Base-by-base conservation (phyloP, 2,888 invertebrate species). In the Erpobdella octoculata region DNA sequence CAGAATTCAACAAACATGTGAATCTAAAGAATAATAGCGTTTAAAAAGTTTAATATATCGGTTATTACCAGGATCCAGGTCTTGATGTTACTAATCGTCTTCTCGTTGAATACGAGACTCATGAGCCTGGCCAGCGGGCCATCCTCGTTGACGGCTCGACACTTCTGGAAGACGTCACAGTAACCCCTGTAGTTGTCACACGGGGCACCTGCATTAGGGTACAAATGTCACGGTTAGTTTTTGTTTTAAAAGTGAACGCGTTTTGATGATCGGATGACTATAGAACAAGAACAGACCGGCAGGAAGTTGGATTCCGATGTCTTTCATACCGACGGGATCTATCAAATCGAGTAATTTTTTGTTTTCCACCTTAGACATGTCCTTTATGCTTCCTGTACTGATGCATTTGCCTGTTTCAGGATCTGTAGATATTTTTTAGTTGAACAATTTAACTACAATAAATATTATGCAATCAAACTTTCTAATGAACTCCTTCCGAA, bases 91-190 rank as follows among this genome's bases (percentile, higher is more conserved):
- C 89, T 87, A 75, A 96, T 86, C 1, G 94, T 96, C 78, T 93
- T 89, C 76, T 89, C 89, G 84, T 93, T 93, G 78, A 97, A 89
- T 31, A 97, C 87, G 65, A 97, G 87, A 85, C 96, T 96, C 87
- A 97, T 97, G 72, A 98, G 88, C 69, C 96, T 88, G 31, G 93
- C 94, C 75, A 99, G 86, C 2, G 98, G 98, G 6, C 98, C 98
- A 80, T 98, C 97, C 0, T 97, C 96, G 85, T 99, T 97, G 31
- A 99, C 96, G 0, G 93, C 93, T 76, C 98, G 89, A 83, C 98
- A 98, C 84, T 95, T 96, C 70, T 93, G 89, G 86, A 99, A 98
- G 76, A 98, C 97, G 86, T 99, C 98, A 86, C 98, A 98, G 85
- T 98, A 99, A 71, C 98, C 97, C 89, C 82, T 83, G 86, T 95